phyloP scores from a whole-genome alignment of 2,113 vertebrate genomes.

The Pelodiscus sinensis region DNA sequence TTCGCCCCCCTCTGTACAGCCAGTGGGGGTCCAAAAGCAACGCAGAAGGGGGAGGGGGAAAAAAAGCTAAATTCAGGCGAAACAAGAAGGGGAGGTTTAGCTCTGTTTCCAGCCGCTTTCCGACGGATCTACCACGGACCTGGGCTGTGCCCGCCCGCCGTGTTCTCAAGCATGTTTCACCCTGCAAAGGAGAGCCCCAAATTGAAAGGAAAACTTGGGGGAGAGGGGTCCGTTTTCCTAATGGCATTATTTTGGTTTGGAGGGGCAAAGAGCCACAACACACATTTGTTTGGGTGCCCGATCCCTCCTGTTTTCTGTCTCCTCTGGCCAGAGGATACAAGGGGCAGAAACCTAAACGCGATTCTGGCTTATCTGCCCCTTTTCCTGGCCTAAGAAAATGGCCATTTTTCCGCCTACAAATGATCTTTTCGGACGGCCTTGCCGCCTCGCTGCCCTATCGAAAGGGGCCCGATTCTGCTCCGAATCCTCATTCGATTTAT shows the following conservation, averaged over 20 bases:
- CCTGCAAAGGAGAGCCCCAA: not conserved
- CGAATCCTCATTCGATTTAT: not conserved
- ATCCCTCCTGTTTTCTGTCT: not conserved
- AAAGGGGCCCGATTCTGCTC: not conserved
- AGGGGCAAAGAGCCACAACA: not conserved
- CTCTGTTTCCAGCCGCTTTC: not conserved
- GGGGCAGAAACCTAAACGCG: not conserved
- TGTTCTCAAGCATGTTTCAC: not conserved
- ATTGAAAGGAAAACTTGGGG: not conserved
- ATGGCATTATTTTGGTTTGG: not conserved
- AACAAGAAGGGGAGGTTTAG: not conserved
- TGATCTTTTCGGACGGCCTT: not conserved
- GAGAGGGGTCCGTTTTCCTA: not conserved
- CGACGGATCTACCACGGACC: not conserved
- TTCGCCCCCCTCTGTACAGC: not conserved
- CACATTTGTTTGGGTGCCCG: not conserved
- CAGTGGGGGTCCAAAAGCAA: slow-evolving; percentile 10
- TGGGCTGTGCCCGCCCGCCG: no score
- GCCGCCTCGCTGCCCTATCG: not conserved
- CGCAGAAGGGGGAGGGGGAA: not conserved
- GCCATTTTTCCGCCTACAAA: not conserved
- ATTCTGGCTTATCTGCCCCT: fast-evolving
- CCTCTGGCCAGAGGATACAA: not conserved
- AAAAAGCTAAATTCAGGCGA: not conserved
- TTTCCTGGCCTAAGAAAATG: not conserved